Conservation (phyloP, 1,140 invertebrate species). For the Sinonovacula constricta region DNA sequence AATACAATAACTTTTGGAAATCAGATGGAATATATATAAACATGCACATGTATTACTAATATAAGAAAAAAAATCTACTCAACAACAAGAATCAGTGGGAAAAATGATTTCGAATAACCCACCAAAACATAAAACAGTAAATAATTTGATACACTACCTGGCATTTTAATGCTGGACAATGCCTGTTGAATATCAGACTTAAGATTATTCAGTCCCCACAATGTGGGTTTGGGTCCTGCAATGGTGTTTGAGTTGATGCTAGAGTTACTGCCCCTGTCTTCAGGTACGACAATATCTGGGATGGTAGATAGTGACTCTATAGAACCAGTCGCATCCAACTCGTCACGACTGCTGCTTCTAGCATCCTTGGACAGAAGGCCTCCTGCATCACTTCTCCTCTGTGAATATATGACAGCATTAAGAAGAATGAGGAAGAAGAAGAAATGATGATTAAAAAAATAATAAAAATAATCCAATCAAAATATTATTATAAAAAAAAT, state of each 20-base stretch:
- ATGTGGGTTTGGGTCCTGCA: neutral
- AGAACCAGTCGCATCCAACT: neutral
- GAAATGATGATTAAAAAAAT: neutral
- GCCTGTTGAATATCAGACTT: slow-evolving; percentile 28
- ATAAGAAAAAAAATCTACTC: no score
- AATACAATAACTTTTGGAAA: no score
- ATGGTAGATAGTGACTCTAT: neutral
- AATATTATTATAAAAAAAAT: neutral
- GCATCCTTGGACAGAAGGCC: slow-evolving; percentile 20
- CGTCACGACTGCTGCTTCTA: neutral
- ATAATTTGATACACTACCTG: no score
- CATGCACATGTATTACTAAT: no score
- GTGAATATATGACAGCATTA: no score
- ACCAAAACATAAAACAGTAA: no score
- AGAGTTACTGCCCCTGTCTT: slow-evolving; percentile 2
- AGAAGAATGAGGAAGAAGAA: neutral
- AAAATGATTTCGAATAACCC: no score
- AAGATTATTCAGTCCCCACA: slow-evolving; percentile 24
- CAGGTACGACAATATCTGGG: slow-evolving; percentile 33
- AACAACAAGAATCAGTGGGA: no score
- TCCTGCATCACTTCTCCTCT: slow-evolving; percentile 21
- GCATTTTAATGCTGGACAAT: slow-evolving; percentile 6
- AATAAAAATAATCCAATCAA: neutral
- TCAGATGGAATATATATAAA: no score
- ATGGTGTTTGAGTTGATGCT: slow-evolving; percentile 23